Base-by-base conservation (phyloP, 2,888 invertebrate species). In the Drosophila putrida region DNA sequence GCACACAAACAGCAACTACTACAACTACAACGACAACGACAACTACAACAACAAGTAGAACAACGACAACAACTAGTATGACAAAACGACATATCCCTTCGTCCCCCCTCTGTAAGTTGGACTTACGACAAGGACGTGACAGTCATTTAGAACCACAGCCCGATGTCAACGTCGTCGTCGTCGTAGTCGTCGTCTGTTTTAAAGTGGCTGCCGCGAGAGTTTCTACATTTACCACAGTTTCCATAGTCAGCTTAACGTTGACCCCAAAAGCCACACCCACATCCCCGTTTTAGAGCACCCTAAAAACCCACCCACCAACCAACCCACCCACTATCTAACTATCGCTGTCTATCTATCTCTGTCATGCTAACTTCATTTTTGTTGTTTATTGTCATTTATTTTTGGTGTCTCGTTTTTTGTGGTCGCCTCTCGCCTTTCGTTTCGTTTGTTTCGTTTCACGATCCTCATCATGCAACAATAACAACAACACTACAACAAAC, bases 331-430 rank as follows among this genome's bases (percentile, higher is more conserved):
- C 63, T 79, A 71, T 75, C 6, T 15, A 80, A 79, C 79, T 85
- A 77, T 78, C 78, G 66, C 72, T 80, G 51, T 83, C 67, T 78
- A 71, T 80, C 82, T 78, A 73, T 87, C 79, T 88, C 71, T 89
- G 69, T 87, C 90, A 84, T 78, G 89, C 89, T 90, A 90, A 88
- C 78, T 90, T 88, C 78, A 86, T 90, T 89, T 86, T 79, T 75
- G 76, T 82, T 77, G 76, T 89, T 90, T 83, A 83, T 88, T 86
- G 83, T 80, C 78, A 78, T 88, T 86, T 85, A 85, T 85, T 85
- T 79, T 85, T 76, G 83, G 82, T 81, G 78, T 78, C 84, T 82
- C 77, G 49, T 73, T 80, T 83, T 86, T 81, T 75, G 75, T 74
- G 82, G 81, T 83, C 81, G 78, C 81, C 75, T 80, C 31, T 75